Evolutionary conservation across 2,888 invertebrate species (phyloP).

Genomic region (Automeris io): DNA sequence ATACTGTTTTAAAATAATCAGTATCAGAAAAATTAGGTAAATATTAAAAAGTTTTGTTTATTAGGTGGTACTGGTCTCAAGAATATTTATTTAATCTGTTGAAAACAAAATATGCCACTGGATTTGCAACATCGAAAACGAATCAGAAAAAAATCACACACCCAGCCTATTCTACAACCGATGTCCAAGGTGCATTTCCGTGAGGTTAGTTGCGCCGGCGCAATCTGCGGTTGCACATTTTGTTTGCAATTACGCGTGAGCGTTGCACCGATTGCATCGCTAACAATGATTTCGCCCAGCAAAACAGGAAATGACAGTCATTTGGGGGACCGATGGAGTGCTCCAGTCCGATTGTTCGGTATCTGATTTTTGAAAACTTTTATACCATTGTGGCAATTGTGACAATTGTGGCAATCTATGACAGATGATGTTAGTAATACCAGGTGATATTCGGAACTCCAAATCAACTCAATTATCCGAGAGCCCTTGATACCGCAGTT

Average conservation of each 20-base stretch:
- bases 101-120: too few species aligned
- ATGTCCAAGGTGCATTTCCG: constrained; percentile 16
- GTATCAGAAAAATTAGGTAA: too few species aligned
- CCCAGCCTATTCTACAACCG: too few species aligned
- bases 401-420: neutral
- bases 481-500: too few species aligned
- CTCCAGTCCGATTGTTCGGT: neutral
- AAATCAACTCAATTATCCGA: too few species aligned
- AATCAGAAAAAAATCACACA: too few species aligned
- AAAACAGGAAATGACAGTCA: constrained; percentile 3
- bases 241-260: neutral
- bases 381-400: neutral
- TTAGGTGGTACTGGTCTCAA: too few species aligned
- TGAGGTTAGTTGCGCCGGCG: constrained; percentile 9
- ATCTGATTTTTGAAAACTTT: neutral
- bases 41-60: too few species aligned
- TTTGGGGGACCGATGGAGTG: neutral
- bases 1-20: too few species aligned
- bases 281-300: neutral
- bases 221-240: constrained; percentile 23
- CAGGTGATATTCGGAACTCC: too few species aligned
- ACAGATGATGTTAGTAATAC: neutral
- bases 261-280: neutral
- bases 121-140: too few species aligned
- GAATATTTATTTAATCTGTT: too few species aligned